Percentiles rank a stretch among this genome's conserved stretches.
Conservation (phyloP, 1,140 invertebrate genomes). For the Brachionus sp. region DNA sequence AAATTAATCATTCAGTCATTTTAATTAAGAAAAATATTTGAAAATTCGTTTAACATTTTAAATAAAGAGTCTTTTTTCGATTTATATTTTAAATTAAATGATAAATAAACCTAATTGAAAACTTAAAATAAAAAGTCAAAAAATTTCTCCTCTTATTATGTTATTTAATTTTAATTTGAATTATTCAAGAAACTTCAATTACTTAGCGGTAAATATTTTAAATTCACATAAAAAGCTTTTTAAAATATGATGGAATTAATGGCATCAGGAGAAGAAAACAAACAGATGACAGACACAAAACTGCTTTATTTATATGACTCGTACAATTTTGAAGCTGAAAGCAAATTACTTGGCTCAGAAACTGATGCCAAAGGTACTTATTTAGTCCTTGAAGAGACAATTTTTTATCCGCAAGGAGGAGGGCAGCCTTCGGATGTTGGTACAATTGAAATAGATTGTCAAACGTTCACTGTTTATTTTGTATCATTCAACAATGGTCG, state of each 20-base stretch:
- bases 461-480: neutral
- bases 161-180: neutral
- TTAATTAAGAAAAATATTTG: neutral
- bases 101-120: too few relatives aligned
- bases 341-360: neutral
- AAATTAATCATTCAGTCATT: constrained; percentile 7
- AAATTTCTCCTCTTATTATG: neutral
- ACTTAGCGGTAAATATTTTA: neutral
- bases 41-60: neutral
- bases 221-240: neutral
- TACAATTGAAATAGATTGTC: neutral
- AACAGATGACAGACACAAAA: neutral
- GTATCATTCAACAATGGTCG: neutral
- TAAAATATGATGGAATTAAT: neutral
- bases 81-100: too few relatives aligned
- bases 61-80: too few relatives aligned
- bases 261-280: neutral
- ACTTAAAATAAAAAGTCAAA: neutral
- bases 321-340: neutral
- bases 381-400: neutral
- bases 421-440: neutral
- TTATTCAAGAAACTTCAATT: neutral
- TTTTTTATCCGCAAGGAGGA: neutral
- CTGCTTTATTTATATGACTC: neutral
- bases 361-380: neutral